Conservation (phyloP, 2,888 invertebrate genomes). For the Drosophila helvetica region DNA sequence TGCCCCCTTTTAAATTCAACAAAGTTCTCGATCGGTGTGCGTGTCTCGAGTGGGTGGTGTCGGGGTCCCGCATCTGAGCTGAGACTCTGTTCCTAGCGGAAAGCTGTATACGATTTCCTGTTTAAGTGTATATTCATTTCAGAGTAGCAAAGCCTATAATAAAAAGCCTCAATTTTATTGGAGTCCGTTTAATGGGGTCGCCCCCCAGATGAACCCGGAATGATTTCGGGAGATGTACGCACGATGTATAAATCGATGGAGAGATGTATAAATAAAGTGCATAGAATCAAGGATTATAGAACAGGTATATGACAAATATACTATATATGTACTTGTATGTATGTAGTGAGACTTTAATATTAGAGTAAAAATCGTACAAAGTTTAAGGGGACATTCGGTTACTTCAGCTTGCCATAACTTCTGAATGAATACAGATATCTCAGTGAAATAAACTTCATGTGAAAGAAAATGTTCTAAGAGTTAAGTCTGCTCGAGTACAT, state of each 20-base stretch:
- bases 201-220: neutral
- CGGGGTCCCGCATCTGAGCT: neutral
- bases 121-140: neutral
- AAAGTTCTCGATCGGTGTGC: neutral
- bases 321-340: too few relatives aligned
- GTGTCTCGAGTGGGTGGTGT: neutral
- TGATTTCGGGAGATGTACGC: neutral
- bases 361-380: too few relatives aligned
- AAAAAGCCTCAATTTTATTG: neutral
- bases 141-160: neutral
- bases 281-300: neutral
- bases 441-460: too few relatives aligned
- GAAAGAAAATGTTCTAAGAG: too few relatives aligned
- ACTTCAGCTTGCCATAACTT: too few relatives aligned
- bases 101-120: neutral
- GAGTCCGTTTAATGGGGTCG: neutral
- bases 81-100: neutral
- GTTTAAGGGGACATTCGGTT: too few relatives aligned
- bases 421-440: too few relatives aligned
- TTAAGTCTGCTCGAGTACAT: too few relatives aligned
- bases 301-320: too few relatives aligned
- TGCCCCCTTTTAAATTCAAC: neutral
- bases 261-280: neutral
- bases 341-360: too few relatives aligned
- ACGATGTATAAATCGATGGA: too few relatives aligned